Conservation (phyloP, 1,140 invertebrate species). For the Geopemphigus sp. region DNA sequence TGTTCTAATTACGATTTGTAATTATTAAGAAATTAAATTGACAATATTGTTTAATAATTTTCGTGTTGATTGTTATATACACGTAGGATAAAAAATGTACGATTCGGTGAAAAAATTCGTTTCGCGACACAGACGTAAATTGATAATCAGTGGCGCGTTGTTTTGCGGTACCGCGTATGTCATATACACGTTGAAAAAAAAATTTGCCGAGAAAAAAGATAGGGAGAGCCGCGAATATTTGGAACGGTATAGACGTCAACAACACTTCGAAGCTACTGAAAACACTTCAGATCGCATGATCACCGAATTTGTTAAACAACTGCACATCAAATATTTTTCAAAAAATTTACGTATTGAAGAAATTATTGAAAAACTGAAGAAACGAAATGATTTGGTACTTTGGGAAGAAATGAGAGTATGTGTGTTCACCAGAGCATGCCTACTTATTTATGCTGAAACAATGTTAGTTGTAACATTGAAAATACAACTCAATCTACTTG, state of each 20-base stretch:
- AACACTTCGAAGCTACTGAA: conserved; percentile 36
- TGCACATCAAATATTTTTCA: conserved; percentile 38
- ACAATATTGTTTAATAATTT: too few relatives aligned
- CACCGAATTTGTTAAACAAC: conserved; percentile 24
- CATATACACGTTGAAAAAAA: conserved; percentile 19
- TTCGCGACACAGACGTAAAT: conserved; percentile 36
- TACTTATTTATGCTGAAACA: conserved; percentile 41
- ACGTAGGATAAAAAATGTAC: conserved; percentile 11
- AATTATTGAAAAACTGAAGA: conserved; percentile 41
- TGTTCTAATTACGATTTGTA: too few relatives aligned
- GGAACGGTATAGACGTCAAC: conserved; percentile 38
- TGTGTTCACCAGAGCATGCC: conserved; percentile 33
- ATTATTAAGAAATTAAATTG: too few relatives aligned
- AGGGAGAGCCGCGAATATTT: conserved; percentile 27
- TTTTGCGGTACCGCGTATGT: conserved; percentile 31
- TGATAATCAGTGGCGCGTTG: conserved; percentile 22
- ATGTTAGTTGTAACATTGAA: conserved; percentile 35
- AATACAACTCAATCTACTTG: conserved; percentile 36
- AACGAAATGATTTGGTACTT: conserved; percentile 17
- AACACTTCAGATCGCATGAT: conserved; percentile 39
- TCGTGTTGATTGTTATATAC: too few relatives aligned
- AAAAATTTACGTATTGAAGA: conserved; percentile 39
- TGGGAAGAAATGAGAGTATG: conserved; percentile 44
- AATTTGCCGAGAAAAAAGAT: conserved; percentile 33
- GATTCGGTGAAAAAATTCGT: conserved; percentile 35